Conservation (phyloP, 2,797 vertebrate genomes). For the Salmo trutta region DNA sequence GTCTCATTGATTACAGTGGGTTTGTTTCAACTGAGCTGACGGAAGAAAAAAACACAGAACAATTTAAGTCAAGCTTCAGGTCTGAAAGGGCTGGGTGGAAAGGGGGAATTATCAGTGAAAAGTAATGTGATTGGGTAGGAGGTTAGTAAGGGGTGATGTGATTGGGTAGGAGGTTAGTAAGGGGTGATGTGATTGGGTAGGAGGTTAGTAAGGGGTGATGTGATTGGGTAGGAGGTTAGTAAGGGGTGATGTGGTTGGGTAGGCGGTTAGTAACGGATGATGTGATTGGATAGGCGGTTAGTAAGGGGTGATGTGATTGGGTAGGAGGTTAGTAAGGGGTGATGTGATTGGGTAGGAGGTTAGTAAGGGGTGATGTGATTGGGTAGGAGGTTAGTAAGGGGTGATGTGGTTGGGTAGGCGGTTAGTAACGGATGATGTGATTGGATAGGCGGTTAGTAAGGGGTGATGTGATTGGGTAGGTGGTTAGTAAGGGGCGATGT, state of each 20-base stretch:
- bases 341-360: neutral
- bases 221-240: neutral
- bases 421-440: neutral
- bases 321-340: neutral
- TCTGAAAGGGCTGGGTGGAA: too few species aligned
- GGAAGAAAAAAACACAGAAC: too few species aligned
- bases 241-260: neutral
- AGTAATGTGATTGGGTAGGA: neutral
- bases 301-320: too few species aligned
- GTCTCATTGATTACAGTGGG: neutral
- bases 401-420: neutral
- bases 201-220: neutral
- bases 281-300: neutral
- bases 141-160: slow-evolving; percentile 81
- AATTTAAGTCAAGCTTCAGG: too few species aligned
- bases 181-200: neutral
- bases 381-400: neutral
- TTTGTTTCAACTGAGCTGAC: too few species aligned
- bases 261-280: neutral
- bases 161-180: neutral
- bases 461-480: slow-evolving; percentile 56
- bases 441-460: slow-evolving; percentile 73
- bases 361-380: too few species aligned
- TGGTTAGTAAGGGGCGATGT: slow-evolving; percentile 83
- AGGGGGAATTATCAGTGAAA: too few species aligned